Evolutionary conservation across 1,140 invertebrate genomes (phyloP).

Genomic region (Eufriesea mexicana): DNA sequence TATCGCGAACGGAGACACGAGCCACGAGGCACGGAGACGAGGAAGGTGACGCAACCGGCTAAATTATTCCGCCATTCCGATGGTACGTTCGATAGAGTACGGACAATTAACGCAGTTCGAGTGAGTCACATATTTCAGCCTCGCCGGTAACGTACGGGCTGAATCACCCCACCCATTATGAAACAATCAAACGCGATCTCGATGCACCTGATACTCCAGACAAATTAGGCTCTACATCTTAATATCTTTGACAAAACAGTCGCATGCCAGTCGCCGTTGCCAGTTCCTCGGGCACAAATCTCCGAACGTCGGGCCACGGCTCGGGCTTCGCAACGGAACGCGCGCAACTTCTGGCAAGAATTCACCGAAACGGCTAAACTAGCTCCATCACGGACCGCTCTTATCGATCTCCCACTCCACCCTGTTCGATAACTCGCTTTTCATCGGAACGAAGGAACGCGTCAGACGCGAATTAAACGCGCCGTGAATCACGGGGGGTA

Average conservation of each 20-base stretch:
- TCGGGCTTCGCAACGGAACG: background rate
- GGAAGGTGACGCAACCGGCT: background rate
- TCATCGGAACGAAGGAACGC: background rate
- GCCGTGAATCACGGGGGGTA: conserved; percentile 68
- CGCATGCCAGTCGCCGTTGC: background rate
- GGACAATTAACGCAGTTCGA: background rate
- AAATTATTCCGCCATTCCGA: background rate
- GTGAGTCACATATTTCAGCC: background rate
- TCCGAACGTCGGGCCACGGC: background rate
- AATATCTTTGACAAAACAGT: background rate
- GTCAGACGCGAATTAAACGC: conserved; percentile 67
- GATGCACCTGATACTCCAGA: background rate
- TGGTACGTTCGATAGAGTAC: background rate
- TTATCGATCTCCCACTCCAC: background rate
- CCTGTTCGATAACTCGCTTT: background rate
- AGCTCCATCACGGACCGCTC: background rate
- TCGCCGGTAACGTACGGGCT: background rate
- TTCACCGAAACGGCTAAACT: background rate
- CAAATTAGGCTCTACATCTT: background rate
- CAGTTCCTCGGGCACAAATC: background rate
- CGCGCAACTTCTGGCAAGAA: conserved; percentile 13
- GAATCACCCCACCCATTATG: background rate
- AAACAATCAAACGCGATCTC: background rate
- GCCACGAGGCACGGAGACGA: background rate
- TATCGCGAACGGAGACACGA: too few species aligned